Evolutionary conservation across 2,797 vertebrate species (phyloP).

Genomic region (Astyanax mexicanus): DNA sequence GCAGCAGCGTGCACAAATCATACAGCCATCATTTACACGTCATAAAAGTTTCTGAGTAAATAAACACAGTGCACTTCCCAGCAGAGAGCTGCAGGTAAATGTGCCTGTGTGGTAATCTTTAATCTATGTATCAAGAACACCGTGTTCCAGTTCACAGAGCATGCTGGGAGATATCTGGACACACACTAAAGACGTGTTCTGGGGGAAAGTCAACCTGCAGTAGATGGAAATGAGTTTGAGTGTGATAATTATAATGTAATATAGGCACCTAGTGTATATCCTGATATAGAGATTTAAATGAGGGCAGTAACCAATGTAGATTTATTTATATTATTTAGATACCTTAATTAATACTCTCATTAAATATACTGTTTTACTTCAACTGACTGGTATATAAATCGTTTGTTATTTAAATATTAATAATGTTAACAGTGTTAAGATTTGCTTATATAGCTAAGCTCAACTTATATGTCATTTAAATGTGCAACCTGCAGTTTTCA

Average conservation of each 20-base stretch:
- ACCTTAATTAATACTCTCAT: no score
- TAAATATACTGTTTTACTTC: no score
- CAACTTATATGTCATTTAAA: no score
- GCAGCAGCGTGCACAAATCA: conserved; percentile 48
- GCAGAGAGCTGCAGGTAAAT: conserved; percentile 40
- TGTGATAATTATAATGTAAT: no score
- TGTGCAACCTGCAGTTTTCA: no score
- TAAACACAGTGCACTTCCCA: conserved; percentile 56
- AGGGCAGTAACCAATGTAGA: no score
- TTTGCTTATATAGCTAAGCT: no score
- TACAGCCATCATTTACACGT: conserved; percentile 67
- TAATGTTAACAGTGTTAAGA: no score
- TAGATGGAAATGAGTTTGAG: neutral
- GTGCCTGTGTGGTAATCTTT: conserved; percentile 46
- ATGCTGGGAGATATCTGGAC: conserved; percentile 20
- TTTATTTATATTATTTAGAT: no score
- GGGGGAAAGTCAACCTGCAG: neutral
- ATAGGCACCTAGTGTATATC: neutral
- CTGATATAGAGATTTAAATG: neutral
- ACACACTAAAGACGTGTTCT: neutral
- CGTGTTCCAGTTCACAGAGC: conserved; percentile 35
- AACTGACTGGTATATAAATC: no score
- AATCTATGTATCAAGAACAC: conserved; percentile 24
- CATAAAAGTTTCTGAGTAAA: conserved; percentile 70
- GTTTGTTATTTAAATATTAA: no score